Evolutionary conservation across 35 echinoderm and acorn worm genomes (phyloP), one percentile per base, ranked within the genome.

Genomic region (Lytechinus pictus): DNA sequence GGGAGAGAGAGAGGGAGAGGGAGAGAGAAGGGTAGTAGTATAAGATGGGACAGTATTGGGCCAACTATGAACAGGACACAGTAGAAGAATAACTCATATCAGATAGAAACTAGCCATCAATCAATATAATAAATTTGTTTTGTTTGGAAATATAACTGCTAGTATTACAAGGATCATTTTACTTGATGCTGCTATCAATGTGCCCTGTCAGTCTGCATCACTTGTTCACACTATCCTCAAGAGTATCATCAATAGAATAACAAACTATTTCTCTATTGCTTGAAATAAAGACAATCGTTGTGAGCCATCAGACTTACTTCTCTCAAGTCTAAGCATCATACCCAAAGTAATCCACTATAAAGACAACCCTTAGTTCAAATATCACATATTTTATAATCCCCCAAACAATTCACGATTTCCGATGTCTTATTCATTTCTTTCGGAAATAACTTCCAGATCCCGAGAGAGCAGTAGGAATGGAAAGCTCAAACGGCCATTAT

Each of bases 131-230:
- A 79, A 44, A 79, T 79, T 14, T 79, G 66, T 79, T 79, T 79
- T 79, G 66, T 79, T 79, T 79, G 66, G 66, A 79, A 79, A 79
- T 71, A 71, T 79, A 79, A 79, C 66, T 79, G 66, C 66, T 79
- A 79, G 66, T 16, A 79, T 79, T 79, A 79, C 66, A 79, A 79
- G 66, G 66, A 79, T 79, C 66, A 24, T 79, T 79, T 79, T 79
- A 79, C 66, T 16, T 24, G n/a, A 79, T 24, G 6, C 66, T 79
- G 66, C 66, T 14, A 79, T 79, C 66, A n/a, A 16, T 5, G 19
- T 79, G 66, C 16, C 66, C 66, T 7, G 4, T 24, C 66, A 24
- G 66, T 79, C 66, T 79, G 66, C 66, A 79, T 79, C 66, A 16
- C 66, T 79, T 79, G 66, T 79, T 79, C 66, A 79, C 66, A 79